phyloP scores from a whole-genome alignment of 2,113 vertebrate species.

The Protomyctophum bolini region DNA sequence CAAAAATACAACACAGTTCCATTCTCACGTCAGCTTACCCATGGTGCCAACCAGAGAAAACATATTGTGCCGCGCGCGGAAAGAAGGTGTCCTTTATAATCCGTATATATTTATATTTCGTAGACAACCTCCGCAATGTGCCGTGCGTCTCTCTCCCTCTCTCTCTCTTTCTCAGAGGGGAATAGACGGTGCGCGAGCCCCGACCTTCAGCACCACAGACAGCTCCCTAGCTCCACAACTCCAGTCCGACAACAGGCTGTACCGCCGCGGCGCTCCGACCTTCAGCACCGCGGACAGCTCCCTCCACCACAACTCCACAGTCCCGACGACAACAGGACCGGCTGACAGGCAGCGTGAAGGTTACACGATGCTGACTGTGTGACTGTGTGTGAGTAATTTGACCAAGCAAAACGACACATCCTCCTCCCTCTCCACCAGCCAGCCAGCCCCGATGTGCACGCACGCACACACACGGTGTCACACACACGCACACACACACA shows the following conservation, averaged over 20 bases:
- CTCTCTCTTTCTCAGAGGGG: slow-evolving; percentile 5
- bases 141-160: no score
- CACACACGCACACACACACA: no score
- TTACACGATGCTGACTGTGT: slow-evolving; percentile 47
- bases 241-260: slow-evolving; percentile 29
- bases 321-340: slow-evolving; percentile 28
- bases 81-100: slow-evolving; percentile 24
- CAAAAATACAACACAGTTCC: background rate
- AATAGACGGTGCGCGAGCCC: slow-evolving; percentile 13
- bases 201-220: slow-evolving; percentile 71
- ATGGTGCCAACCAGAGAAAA: slow-evolving; percentile 49
- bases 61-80: slow-evolving; percentile 12
- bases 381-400: slow-evolving; percentile 16
- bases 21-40: slow-evolving; percentile 66
- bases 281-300: slow-evolving; percentile 75
- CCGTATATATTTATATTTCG: slow-evolving; percentile 11
- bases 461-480: no score
- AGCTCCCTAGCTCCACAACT: slow-evolving; percentile 25
- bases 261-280: slow-evolving; percentile 56
- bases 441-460: background rate
- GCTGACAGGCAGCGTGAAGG: slow-evolving; percentile 66
- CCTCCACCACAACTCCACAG: slow-evolving; percentile 43
- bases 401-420: slow-evolving; percentile 27
- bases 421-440: background rate
- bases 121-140: slow-evolving; percentile 32